A percentile compares a stretch with the other conserved stretches of the same genome.
Conservation (phyloP, 2,797 vertebrate species). For the Cossypha caffra region DNA sequence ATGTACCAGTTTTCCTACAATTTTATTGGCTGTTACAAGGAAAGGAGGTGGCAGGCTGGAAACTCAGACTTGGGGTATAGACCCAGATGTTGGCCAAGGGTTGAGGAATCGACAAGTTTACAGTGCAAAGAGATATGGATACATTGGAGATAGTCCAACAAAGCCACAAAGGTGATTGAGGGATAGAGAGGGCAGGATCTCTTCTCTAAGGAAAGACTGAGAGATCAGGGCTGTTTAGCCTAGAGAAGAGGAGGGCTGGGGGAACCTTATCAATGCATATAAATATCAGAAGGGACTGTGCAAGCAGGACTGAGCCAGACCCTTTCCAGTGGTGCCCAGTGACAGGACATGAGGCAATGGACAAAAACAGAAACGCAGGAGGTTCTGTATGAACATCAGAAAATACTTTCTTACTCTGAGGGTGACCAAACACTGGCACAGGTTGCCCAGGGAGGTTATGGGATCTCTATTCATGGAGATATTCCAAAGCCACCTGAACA, state of each 20-base stretch:
- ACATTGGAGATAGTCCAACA: neutral
- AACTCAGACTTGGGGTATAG: neutral
- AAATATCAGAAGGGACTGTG: neutral
- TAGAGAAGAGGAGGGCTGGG: neutral
- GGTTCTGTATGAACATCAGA: neutral
- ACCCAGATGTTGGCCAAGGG: neutral
- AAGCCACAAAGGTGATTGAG: rapidly evolving
- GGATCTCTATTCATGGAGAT: neutral
- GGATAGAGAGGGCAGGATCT: neutral
- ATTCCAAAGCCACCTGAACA: neutral
- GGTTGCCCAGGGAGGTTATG: neutral
- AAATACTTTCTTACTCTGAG: neutral
- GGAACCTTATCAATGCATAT: neutral
- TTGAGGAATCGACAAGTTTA: neutral
- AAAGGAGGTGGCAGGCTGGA: neutral
- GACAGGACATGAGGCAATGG: neutral
- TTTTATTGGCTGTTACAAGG: neutral
- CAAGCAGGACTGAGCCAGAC: neutral
- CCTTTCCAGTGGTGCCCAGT: neutral
- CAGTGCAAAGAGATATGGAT: neutral
- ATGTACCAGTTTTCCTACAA: neutral
- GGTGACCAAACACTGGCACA: neutral
- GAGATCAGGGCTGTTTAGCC: neutral
- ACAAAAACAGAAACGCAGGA: neutral
- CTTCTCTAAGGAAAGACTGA: neutral